These are phyloP conservation scores for Ictalurus punctatus DNA, from an alignment of 2,113 vertebrate genomes.

Conservation along the genomic window DNA sequence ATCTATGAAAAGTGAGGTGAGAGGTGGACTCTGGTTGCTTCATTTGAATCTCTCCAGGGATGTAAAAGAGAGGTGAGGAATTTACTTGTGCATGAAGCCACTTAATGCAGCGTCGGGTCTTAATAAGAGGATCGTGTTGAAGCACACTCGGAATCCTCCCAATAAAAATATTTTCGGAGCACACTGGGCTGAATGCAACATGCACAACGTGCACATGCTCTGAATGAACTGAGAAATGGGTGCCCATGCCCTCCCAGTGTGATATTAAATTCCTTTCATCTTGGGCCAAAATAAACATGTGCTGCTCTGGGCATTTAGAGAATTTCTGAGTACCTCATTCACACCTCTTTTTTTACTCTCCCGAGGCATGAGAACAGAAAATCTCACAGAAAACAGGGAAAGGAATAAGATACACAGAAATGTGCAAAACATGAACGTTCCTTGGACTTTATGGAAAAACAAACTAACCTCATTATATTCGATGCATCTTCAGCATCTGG, in stretches of 20 bases:
- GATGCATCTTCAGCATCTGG: constrained; percentile 98
- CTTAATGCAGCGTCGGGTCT: constrained; percentile 24
- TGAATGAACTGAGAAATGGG: constrained; percentile 28
- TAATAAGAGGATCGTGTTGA: constrained; percentile 24
- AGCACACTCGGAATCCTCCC: constrained; percentile 15
- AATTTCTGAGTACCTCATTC: constrained; percentile 38
- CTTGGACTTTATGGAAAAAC: neutral
- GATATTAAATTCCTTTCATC: constrained; percentile 29
- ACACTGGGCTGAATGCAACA: constrained; percentile 10
- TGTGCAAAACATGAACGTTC: neutral
- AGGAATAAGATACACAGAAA: neutral
- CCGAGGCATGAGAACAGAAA: constrained; percentile 1
- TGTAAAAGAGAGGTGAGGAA: constrained; percentile 35
- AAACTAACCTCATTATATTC: constrained; percentile 95
- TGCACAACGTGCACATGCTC: neutral
- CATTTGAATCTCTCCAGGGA: constrained; percentile 24
- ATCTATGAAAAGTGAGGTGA: constrained; percentile 25
- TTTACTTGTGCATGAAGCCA: constrained; percentile 50
- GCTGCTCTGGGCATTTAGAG: constrained; percentile 19
- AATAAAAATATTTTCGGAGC: constrained; percentile 32
- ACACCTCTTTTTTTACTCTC: constrained; percentile 38
- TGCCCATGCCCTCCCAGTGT: constrained; percentile 6
- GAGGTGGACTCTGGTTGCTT: neutral
- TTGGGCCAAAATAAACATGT: constrained; percentile 41
- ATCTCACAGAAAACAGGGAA: neutral